A percentile compares a stretch with the other conserved stretches of the same genome.
These are phyloP conservation scores for Trogon surrucura DNA, from an alignment of 2,113 vertebrate species.

Conservation along the genomic window DNA sequence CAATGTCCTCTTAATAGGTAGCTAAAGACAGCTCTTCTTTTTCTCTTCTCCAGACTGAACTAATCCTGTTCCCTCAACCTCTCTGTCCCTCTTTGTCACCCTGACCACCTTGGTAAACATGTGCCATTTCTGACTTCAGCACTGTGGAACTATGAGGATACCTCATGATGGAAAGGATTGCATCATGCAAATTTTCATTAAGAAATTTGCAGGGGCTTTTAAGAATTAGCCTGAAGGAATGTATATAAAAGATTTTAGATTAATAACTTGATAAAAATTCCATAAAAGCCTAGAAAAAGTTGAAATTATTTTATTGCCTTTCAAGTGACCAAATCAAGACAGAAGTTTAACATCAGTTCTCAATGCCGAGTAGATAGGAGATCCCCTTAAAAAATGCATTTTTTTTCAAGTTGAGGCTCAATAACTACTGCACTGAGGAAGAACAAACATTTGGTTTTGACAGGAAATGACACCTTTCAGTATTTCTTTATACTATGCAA, in stretches of 20 bases:
- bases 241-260: not conserved
- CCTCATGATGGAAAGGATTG: not conserved
- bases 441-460: not conserved
- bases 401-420: not conserved
- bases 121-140: not conserved
- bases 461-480: not conserved
- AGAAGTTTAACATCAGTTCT: not conserved
- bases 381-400: not conserved
- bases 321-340: not conserved
- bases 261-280: not conserved
- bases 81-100: not conserved
- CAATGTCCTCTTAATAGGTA: not conserved
- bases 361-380: not conserved
- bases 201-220: not conserved
- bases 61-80: not conserved
- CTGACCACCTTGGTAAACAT: not conserved
- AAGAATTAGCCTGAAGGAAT: not conserved
- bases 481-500: not conserved
- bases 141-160: not conserved
- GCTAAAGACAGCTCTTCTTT: not conserved
- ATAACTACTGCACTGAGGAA: not conserved
- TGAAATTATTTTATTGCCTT: not conserved
- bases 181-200: not conserved
- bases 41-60: not conserved
- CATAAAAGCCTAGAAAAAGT: not conserved